A percentile compares a stretch with the other conserved stretches of the same genome.
phyloP scores from a whole-genome alignment of 2,888 invertebrate genomes.

The Drosophila anomalata region DNA sequence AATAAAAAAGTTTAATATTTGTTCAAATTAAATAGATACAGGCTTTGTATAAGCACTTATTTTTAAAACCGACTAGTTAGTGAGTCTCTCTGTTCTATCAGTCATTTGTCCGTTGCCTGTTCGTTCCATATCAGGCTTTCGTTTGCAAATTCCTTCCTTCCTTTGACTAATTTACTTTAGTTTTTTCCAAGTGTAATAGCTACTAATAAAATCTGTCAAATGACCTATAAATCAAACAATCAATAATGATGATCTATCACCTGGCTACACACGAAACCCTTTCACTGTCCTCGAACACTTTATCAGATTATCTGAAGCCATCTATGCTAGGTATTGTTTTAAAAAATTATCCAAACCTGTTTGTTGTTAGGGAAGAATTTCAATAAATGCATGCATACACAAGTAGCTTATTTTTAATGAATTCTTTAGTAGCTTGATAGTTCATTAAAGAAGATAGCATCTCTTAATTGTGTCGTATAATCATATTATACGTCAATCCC shows the following conservation, averaged over 20 bases:
- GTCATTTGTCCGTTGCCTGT: too few species aligned
- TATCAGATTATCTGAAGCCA: constrained; percentile 15
- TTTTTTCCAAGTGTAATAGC: background rate
- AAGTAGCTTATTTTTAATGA: background rate
- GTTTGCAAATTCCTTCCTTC: too few species aligned
- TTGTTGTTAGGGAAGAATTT: constrained; percentile 10
- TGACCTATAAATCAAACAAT: constrained; percentile 3
- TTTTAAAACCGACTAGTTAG: too few species aligned
- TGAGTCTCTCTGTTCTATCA: too few species aligned
- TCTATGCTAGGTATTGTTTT: background rate
- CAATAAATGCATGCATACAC: background rate
- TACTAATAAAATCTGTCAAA: background rate
- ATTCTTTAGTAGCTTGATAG: background rate
- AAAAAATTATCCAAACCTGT: constrained; percentile 6
- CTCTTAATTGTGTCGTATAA: background rate
- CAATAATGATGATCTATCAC: constrained; percentile 8
- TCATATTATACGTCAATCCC: background rate
- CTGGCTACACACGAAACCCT: background rate
- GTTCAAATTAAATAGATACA: too few species aligned
- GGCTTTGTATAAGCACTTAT: too few species aligned
- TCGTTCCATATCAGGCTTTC: too few species aligned
- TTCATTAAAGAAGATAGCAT: background rate
- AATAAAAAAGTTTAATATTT: too few species aligned
- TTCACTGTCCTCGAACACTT: background rate
- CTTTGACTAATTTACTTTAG: background rate